phyloP scores from a whole-genome alignment of 2,113 vertebrate species.

The Synchiropus splendidus region DNA sequence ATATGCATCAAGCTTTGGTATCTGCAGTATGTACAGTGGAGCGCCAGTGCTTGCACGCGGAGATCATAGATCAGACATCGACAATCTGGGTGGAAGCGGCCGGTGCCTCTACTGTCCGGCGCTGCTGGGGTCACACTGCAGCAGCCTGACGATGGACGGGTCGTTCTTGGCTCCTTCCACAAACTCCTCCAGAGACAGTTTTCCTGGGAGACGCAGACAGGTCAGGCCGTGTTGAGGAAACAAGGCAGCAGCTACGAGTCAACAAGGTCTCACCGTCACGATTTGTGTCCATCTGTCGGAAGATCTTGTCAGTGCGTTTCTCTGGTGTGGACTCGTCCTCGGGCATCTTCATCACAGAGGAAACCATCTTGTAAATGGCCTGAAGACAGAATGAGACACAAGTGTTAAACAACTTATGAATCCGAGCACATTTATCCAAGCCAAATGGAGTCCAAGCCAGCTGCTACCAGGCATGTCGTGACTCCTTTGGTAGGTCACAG shows the following conservation, averaged over 20 bases:
- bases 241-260: background rate
- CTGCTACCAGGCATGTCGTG: no score
- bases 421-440: no score
- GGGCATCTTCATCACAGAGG: slow-evolving; percentile 99
- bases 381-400: slow-evolving; percentile 33
- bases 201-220: slow-evolving; percentile 66
- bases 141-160: slow-evolving; percentile 92
- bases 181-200: slow-evolving; percentile 96
- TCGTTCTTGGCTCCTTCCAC: slow-evolving; percentile 94
- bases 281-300: slow-evolving; percentile 98
- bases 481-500: no score
- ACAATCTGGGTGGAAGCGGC: no score
- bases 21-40: slow-evolving; percentile 10
- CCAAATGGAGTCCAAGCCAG: no score
- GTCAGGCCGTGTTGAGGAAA: background rate
- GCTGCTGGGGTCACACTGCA: slow-evolving; percentile 96
- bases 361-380: slow-evolving; percentile 99
- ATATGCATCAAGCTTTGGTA: slow-evolving; percentile 18
- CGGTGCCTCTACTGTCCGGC: slow-evolving; percentile 59
- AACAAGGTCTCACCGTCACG: slow-evolving; percentile 77
- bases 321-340: slow-evolving; percentile 97
- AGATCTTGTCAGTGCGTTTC: slow-evolving; percentile 98
- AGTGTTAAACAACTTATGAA: no score
- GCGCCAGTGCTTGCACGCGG: no score
- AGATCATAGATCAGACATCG: no score